phyloP scores from a whole-genome alignment of 2,797 vertebrate genomes.

The Typhlichthys eigenmanni region DNA sequence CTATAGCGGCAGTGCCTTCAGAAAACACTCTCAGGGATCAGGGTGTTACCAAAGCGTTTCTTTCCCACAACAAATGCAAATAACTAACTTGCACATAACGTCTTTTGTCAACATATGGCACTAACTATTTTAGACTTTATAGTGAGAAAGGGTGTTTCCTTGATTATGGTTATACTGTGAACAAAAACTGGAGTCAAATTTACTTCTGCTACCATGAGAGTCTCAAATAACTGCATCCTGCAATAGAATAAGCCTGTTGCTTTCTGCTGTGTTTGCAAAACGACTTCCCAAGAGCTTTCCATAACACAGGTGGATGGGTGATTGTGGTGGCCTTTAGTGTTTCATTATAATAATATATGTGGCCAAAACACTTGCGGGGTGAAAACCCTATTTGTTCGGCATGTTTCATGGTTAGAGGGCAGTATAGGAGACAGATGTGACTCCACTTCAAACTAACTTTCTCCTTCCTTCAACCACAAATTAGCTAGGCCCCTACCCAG shows the following conservation, averaged over 20 bases:
- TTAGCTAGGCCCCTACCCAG: slow-evolving; percentile 43
- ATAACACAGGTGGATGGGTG: slow-evolving; percentile 58
- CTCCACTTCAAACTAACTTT: slow-evolving; percentile 42
- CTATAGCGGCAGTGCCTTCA: slow-evolving; percentile 26
- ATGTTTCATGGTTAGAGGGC: slow-evolving; percentile 44
- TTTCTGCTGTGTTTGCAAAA: slow-evolving; percentile 60
- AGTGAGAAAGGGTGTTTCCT: slow-evolving; percentile 70
- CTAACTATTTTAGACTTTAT: slow-evolving; percentile 70
- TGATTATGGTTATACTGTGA: slow-evolving; percentile 64
- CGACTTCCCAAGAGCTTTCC: slow-evolving; percentile 37
- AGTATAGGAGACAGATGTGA: slow-evolving; percentile 37
- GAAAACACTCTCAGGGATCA: background rate
- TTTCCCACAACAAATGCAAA: slow-evolving; percentile 57
- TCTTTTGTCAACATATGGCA: slow-evolving; percentile 66
- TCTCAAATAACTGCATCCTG: slow-evolving; percentile 54
- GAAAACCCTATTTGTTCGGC: slow-evolving; percentile 54
- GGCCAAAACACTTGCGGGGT: too few relatives aligned
- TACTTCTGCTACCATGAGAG: slow-evolving; percentile 52
- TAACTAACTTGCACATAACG: slow-evolving; percentile 56
- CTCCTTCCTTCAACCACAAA: slow-evolving; percentile 51
- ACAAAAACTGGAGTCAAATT: slow-evolving; percentile 69
- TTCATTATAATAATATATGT: slow-evolving; percentile 50
- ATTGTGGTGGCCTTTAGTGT: slow-evolving; percentile 47
- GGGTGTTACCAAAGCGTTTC: too few relatives aligned
- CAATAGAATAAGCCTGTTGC: slow-evolving; percentile 45